These are phyloP conservation scores for Aramus guarauna DNA, from an alignment of 2,113 vertebrate species.

Conservation along the genomic window DNA sequence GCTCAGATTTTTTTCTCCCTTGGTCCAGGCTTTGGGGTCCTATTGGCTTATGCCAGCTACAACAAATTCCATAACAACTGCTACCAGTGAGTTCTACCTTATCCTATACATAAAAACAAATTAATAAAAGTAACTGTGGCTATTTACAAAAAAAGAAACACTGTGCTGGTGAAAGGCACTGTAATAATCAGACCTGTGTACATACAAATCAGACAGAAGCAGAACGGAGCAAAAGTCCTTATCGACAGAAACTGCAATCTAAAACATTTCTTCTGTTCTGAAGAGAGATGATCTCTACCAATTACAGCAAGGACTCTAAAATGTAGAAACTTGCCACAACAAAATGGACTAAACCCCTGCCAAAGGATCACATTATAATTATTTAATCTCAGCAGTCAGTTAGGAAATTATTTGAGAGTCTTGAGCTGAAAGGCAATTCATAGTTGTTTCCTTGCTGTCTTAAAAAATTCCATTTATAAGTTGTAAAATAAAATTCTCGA, in stretches of 20 bases:
- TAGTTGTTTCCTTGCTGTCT: neutral
- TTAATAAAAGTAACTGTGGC: neutral
- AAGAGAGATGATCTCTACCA: neutral
- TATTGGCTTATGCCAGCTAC: slow-evolving; percentile 96
- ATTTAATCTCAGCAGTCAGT: neutral
- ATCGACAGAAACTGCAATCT: neutral
- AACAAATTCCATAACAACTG: slow-evolving; percentile 99
- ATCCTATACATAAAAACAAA: neutral
- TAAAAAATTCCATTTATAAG: neutral
- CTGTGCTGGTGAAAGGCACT: neutral
- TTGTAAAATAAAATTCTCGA: neutral
- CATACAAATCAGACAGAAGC: neutral
- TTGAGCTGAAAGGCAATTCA: neutral
- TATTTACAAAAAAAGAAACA: neutral
- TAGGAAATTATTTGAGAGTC: neutral
- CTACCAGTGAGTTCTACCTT: slow-evolving; percentile 86
- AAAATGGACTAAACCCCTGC: neutral
- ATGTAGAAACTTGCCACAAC: neutral
- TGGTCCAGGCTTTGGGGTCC: slow-evolving; percentile 94
- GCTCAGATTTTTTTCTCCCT: slow-evolving; percentile 99
- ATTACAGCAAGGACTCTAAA: neutral
- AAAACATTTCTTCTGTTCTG: neutral
- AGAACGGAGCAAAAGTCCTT: neutral
- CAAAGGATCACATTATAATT: neutral
- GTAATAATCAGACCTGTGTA: neutral